These are phyloP conservation scores for Rhinopomastus cyanomelas DNA, from an alignment of 2,113 vertebrate genomes.

Conservation along the genomic window DNA sequence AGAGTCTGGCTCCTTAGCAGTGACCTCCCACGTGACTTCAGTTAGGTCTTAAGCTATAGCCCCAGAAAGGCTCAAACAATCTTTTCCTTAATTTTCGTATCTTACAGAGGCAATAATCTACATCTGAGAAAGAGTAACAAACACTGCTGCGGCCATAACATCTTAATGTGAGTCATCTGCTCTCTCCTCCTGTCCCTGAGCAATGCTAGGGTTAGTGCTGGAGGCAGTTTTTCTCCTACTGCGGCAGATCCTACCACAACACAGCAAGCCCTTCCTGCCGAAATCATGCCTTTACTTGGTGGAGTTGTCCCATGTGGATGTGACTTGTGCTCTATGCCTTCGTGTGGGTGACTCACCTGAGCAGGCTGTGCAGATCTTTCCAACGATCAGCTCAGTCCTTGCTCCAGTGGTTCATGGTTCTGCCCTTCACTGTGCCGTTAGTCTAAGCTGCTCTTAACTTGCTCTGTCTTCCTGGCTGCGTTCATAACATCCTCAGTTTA, in stretches of 20 bases:
- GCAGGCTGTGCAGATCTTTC: neutral
- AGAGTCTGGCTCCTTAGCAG: neutral
- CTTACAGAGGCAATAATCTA: neutral
- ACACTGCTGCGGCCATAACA: neutral
- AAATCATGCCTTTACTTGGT: neutral
- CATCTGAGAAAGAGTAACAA: neutral
- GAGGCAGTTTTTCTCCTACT: accelerated
- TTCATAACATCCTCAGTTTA: neutral
- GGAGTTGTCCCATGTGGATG: neutral
- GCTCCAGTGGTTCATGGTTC: neutral
- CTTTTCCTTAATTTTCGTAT: neutral
- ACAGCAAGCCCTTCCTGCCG: neutral
- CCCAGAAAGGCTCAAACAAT: neutral
- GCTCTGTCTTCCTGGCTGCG: neutral
- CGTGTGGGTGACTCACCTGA: neutral
- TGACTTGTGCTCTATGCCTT: neutral
- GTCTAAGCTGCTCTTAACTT: neutral
- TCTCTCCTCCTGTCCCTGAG: accelerated
- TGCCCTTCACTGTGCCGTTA: neutral
- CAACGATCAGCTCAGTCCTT: neutral
- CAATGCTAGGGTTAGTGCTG: neutral
- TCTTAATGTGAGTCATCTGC: neutral
- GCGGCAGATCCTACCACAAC: neutral
- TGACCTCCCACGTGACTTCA: neutral
- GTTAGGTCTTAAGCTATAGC: neutral